These are phyloP conservation scores for Hylomyscus alleni DNA, from an alignment of 2,797 vertebrate species.

Conservation along the genomic window DNA sequence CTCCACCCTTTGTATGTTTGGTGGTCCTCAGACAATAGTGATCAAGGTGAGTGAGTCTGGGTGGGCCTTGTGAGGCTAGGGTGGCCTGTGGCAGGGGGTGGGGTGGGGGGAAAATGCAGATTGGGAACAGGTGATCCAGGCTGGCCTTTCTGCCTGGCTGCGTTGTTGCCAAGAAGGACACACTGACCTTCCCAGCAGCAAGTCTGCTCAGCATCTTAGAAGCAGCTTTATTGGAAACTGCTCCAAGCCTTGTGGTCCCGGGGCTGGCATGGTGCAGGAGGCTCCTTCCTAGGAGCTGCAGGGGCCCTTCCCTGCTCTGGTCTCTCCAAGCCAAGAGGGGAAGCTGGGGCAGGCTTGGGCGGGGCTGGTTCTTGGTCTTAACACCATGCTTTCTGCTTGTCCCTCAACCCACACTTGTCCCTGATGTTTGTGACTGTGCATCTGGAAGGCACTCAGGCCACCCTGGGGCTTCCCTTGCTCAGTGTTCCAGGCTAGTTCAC, in stretches of 20 bases:
- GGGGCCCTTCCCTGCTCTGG: fast-evolving
- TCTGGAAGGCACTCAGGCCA: not conserved
- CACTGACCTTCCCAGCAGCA: not conserved
- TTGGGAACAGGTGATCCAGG: not conserved
- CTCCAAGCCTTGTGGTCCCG: not conserved
- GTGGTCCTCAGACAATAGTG: not conserved
- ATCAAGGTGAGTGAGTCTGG: not conserved
- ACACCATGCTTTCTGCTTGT: not conserved
- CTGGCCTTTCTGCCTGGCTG: not conserved
- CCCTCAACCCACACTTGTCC: fast-evolving
- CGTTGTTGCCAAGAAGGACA: not conserved
- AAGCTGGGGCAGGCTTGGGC: not conserved
- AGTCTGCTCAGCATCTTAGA: not conserved
- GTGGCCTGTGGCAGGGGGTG: fast-evolving
- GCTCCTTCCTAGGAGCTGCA: not conserved
- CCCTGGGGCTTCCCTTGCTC: not conserved
- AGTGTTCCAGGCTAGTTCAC: not conserved
- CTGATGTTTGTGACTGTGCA: not conserved
- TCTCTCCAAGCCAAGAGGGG: not conserved
- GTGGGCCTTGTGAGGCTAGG: not conserved
- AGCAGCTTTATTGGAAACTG: not conserved
- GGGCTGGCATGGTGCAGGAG: fast-evolving
- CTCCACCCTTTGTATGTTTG: not conserved
- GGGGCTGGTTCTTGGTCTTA: no score
- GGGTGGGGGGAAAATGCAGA: not conserved